phyloP scores from a whole-genome alignment of 2,113 vertebrate species.

The Synchiropus splendidus region DNA sequence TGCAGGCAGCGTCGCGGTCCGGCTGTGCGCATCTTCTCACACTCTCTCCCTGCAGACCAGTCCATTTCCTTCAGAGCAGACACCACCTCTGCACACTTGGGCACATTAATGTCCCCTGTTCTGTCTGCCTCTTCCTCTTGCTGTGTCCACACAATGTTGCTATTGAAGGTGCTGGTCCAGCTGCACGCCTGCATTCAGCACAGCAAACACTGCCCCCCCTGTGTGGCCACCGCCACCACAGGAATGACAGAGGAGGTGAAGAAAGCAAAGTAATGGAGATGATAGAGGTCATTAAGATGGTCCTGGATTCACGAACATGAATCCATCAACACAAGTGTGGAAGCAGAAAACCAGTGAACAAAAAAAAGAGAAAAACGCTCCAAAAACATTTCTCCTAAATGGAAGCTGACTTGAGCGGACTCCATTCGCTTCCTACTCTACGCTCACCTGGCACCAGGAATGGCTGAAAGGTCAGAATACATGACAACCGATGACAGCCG shows the following conservation, averaged over 20 bases:
- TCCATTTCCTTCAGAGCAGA: constrained; percentile 57
- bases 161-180: constrained; percentile 67
- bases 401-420: no score
- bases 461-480: no score
- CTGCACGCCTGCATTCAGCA: constrained; percentile 63
- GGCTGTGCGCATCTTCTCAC: constrained; percentile 32
- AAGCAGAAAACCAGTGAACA: no score
- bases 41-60: constrained; percentile 41
- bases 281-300: constrained; percentile 8
- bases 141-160: constrained; percentile 62
- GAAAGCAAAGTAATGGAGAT: constrained; percentile 31
- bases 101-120: constrained; percentile 61
- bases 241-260: constrained; percentile 36
- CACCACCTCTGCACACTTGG: constrained; percentile 48
- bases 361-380: no score
- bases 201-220: constrained; percentile 62
- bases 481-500: no score
- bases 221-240: constrained; percentile 45
- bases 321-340: no score
- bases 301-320: no score
- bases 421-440: no score
- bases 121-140: constrained; percentile 56
- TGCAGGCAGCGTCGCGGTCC: constrained; percentile 22
- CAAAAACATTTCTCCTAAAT: no score
- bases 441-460: no score